Base-by-base conservation (phyloP, 1,140 invertebrate genomes). In the Pseudomyrmex flavicornis region DNA sequence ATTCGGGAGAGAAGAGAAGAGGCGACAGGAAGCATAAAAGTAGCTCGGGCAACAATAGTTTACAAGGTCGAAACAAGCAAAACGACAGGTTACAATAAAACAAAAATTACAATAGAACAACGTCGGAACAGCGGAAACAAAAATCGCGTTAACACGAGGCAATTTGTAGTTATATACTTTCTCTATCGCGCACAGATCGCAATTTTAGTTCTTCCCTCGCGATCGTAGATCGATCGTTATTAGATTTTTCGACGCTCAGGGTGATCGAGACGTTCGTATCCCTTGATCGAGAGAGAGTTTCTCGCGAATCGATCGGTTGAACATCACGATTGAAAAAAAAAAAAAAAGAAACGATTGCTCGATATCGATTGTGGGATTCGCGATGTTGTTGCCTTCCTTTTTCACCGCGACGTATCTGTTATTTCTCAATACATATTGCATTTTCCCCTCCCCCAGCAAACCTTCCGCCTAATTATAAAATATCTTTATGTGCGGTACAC, bases 1-100 rank as follows among this genome's bases (percentile, higher is more conserved):
- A 85, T 44, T 2, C 62, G 83, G 58, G 13, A 73, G 61, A 85
- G 86, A 88, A 83, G 86, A 88, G 83, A 83, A 85, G 87, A 88
- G 87, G 86, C 72, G 86, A 85, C 79, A 69, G 83, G 72, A 88
- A 82, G 75, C 56, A 87, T 35, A 35, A 82, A 88, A 79, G 73
- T 77, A 83, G 82, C 50, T 58, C 52, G 70, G 82, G 35, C 70
- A 83, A 44, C 61, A 74, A 74, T 82, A 74, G 80, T 73, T 35
- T 74, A 82, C 68, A 82, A 58, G 1, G 61, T 13, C n/a, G 22
- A 62, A 82, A 63, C 70, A 73, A 44, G 59, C 59, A 79, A 58
- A 73, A 73, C 20, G n/a, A 50, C 58, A 72, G 54, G n/a, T 59
- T 61, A 17, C 17, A 72, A 26, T 2, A 1, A 52, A 69, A 75